Evolutionary conservation across 2,797 vertebrate genomes (phyloP).

Genomic region (Anabas testudineus): DNA sequence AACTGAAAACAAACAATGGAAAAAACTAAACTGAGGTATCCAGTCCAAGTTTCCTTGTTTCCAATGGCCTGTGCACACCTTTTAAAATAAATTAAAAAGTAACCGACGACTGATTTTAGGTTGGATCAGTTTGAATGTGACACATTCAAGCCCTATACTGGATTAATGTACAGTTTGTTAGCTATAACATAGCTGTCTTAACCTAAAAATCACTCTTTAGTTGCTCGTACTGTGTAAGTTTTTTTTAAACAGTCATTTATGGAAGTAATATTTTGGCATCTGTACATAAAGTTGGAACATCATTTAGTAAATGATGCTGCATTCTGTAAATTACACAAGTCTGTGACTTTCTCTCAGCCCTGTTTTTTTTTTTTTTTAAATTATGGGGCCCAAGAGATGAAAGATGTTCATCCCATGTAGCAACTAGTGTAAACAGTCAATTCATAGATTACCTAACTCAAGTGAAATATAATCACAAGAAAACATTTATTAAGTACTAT

Average conservation of each 20-base stretch:
- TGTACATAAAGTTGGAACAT: conserved; percentile 56
- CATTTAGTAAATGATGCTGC: conserved; percentile 47
- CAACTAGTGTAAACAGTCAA: conserved; percentile 79
- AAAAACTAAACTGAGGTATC: conserved; percentile 85
- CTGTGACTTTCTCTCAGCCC: conserved; percentile 11
- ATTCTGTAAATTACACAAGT: conserved; percentile 13
- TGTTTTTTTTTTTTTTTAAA: conserved; percentile 25
- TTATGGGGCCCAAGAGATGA: conserved; percentile 22
- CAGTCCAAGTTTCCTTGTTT: conserved; percentile 83
- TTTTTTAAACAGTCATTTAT: conserved; percentile 15
- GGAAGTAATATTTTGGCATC: conserved; percentile 62
- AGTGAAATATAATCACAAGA: conserved; percentile 62
- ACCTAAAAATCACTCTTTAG: neutral
- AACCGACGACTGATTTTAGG: conserved; percentile 30
- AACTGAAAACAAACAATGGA: conserved; percentile 71
- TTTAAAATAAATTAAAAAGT: conserved; percentile 68
- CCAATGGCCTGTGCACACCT: conserved; percentile 61
- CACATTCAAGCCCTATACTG: neutral
- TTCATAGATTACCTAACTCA: conserved; percentile 64
- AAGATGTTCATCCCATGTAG: conserved; percentile 42
- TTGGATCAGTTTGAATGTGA: neutral
- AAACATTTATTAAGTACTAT: conserved; percentile 70
- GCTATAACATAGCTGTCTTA: neutral
- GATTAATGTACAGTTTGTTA: conserved; percentile 9
- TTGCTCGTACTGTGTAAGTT: neutral